Evolutionary conservation across 2,888 invertebrate species (phyloP).

Genomic region (Bursaphelenchus okinawaensis): DNA sequence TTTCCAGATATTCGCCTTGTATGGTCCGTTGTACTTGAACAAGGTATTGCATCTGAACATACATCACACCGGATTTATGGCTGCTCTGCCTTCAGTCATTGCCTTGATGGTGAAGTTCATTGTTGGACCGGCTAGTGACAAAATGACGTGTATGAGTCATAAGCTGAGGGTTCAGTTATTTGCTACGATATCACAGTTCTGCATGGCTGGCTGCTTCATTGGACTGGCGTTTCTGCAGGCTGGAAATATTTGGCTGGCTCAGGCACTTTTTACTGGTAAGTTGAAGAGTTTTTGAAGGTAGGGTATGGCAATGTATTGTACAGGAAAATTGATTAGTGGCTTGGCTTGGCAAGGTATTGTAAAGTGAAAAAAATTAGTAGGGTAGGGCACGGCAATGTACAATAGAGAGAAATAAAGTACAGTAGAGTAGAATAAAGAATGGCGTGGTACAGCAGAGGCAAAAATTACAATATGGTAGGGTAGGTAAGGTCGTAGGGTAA

Average conservation of each 20-base stretch:
- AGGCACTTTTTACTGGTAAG: constrained; percentile 18
- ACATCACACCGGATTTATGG: constrained; percentile 21
- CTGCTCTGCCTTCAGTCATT: constrained; percentile 24
- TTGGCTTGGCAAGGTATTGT: no score
- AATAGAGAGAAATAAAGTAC: no score
- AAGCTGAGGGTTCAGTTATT: constrained; percentile 25
- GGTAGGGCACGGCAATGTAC: no score
- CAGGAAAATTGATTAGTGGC: no score
- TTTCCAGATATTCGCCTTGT: constrained; percentile 30
- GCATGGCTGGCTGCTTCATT: constrained; percentile 29
- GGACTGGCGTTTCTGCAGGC: constrained; percentile 26
- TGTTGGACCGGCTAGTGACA: constrained; percentile 25
- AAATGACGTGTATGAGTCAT: constrained; percentile 21
- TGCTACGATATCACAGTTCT: constrained; percentile 27
- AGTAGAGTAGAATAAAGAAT: no score
- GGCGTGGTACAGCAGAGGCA: no score
- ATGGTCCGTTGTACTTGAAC: constrained; percentile 31
- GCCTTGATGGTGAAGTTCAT: constrained; percentile 26
- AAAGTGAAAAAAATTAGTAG: no score
- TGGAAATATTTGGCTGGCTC: constrained; percentile 20
- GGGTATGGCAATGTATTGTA: no score
- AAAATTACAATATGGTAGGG: no score
- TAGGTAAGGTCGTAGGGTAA: no score
- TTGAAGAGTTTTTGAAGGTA: no score
- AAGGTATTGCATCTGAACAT: constrained; percentile 32